Evolutionary conservation across 2,113 vertebrate genomes (phyloP).

Genomic region (Phainopepla nitens): DNA sequence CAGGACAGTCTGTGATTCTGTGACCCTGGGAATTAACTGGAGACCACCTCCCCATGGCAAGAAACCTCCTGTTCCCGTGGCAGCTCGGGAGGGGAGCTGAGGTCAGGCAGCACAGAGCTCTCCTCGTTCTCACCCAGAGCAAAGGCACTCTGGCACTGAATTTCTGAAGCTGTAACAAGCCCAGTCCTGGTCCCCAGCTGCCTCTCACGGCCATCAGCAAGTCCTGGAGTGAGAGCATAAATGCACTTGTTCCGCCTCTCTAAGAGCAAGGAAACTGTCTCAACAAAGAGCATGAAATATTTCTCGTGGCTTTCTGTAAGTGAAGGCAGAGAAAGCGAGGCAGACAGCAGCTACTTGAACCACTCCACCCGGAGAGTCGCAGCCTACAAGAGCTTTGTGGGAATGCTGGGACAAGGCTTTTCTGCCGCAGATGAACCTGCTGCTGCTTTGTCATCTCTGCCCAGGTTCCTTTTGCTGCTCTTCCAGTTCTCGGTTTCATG

Average conservation of each 20-base stretch:
- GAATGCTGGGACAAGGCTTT: neutral
- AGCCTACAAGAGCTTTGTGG: neutral
- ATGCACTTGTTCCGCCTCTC: slow-evolving; percentile 18
- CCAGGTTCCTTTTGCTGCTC: neutral
- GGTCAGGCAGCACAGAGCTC: neutral
- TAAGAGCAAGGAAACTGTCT: neutral
- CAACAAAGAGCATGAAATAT: slow-evolving; percentile 23
- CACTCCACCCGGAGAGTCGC: neutral
- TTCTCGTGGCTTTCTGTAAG: neutral
- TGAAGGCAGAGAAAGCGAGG: neutral
- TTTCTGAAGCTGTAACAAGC: neutral
- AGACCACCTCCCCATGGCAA: neutral
- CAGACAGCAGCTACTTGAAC: neutral
- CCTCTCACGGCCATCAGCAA: neutral
- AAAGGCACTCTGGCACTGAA: neutral
- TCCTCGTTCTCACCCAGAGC: neutral
- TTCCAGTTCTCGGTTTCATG: neutral
- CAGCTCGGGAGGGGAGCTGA: neutral
- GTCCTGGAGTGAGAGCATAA: slow-evolving; percentile 25
- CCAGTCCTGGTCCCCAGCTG: neutral
- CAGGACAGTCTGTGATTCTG: neutral
- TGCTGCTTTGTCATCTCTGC: neutral
- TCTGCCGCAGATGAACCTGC: neutral
- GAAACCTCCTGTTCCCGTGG: neutral
- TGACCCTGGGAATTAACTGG: neutral